Evolutionary conservation across 2,888 invertebrate genomes (phyloP).

Genomic region (Falcaria lacertinaria): DNA sequence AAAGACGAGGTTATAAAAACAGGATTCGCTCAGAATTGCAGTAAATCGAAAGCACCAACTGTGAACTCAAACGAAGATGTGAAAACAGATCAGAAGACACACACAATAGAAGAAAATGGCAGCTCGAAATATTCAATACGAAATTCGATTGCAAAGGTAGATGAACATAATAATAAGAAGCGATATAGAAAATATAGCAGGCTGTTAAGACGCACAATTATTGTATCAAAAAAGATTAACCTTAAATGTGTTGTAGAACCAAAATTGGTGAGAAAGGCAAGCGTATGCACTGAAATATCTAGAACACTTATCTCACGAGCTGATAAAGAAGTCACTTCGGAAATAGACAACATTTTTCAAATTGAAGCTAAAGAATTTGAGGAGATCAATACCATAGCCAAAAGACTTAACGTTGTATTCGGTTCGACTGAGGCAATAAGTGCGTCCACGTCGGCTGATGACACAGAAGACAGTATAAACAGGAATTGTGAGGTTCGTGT

Average conservation of each 20-base stretch:
- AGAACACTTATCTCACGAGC: neutral
- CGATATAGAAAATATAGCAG: constrained; percentile 8
- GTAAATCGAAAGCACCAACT: too few relatives aligned
- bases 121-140: neutral
- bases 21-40: too few relatives aligned
- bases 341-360: neutral
- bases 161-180: constrained; percentile 1
- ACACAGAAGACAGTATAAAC: neutral
- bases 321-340: neutral
- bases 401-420: neutral
- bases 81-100: too few relatives aligned
- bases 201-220: constrained; percentile 6
- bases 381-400: neutral
- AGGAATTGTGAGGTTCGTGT: neutral
- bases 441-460: neutral
- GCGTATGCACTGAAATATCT: neutral
- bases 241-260: constrained; percentile 1
- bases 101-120: too few relatives aligned
- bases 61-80: too few relatives aligned
- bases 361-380: neutral
- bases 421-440: constrained; percentile 1
- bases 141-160: neutral
- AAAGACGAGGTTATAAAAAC: too few relatives aligned
- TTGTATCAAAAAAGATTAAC: constrained; percentile 7
- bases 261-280: neutral